Evolutionary conservation across 1,140 invertebrate genomes (phyloP).

Genomic region (Trichonephila clavata): DNA sequence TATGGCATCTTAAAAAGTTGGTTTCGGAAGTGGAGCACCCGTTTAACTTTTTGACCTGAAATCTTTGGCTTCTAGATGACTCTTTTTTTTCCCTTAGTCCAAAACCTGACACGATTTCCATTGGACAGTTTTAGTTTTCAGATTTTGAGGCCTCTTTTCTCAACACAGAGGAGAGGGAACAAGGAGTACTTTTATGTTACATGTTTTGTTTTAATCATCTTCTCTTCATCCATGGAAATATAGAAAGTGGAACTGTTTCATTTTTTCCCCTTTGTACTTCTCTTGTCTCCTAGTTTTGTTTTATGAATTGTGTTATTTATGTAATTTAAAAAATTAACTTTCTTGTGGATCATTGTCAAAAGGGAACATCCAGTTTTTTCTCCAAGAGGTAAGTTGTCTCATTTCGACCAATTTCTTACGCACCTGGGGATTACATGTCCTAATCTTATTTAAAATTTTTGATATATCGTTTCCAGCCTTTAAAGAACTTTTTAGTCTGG

Average conservation of each 20-base stretch:
- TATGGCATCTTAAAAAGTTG: conserved; percentile 5
- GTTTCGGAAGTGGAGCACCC: conserved; percentile 48
- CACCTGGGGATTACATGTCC: too few relatives aligned
- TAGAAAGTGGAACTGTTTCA: background rate
- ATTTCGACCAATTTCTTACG: too few relatives aligned
- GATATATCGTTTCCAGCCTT: too few relatives aligned
- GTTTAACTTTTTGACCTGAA: conserved; percentile 65
- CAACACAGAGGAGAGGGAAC: background rate
- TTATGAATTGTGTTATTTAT: too few relatives aligned
- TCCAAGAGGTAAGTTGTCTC: too few relatives aligned
- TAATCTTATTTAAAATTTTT: too few relatives aligned
- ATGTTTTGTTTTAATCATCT: background rate
- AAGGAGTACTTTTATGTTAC: background rate
- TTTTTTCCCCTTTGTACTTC: background rate
- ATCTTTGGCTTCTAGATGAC: conserved; percentile 53
- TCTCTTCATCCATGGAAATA: background rate
- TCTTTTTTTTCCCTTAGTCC: conserved; percentile 10
- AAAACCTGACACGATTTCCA: conserved; percentile 55
- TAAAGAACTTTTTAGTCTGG: too few relatives aligned
- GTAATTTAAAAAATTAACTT: too few relatives aligned
- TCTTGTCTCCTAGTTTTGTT: background rate
- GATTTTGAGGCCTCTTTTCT: conserved; percentile 37
- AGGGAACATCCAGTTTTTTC: too few relatives aligned
- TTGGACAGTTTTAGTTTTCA: conserved; percentile 48
- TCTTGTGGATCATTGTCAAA: too few relatives aligned